These are phyloP conservation scores for Distichodus sexfasciatus DNA, from an alignment of 2,797 vertebrate genomes.

Conservation along the genomic window DNA sequence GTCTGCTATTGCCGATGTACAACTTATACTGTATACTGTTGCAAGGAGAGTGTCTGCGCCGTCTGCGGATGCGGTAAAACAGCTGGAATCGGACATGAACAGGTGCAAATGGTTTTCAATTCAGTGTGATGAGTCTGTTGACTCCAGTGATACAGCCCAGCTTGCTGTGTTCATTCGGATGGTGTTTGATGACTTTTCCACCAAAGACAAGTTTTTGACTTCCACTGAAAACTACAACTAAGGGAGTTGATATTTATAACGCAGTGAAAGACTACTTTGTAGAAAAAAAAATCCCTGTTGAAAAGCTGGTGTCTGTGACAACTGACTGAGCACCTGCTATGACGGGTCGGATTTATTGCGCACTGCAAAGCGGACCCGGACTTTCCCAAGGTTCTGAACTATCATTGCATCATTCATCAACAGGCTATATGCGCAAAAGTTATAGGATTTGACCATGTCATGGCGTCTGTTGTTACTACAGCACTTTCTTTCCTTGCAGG, in stretches of 20 bases:
- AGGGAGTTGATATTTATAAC: conserved; percentile 19
- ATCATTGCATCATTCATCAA: neutral
- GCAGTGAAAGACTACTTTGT: conserved; percentile 9
- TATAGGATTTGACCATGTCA: neutral
- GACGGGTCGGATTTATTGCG: neutral
- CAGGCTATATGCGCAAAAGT: neutral
- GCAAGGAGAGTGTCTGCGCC: conserved; percentile 3
- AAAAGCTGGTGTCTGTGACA: conserved; percentile 24
- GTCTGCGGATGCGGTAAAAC: neutral
- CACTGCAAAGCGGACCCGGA: neutral
- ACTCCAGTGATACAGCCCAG: neutral
- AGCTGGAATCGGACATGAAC: neutral
- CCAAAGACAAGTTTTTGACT: conserved; percentile 25
- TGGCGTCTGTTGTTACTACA: neutral
- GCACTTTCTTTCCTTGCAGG: neutral
- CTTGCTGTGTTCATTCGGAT: conserved; percentile 19
- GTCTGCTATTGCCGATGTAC: conserved; percentile 33
- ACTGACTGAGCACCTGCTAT: conserved; percentile 16
- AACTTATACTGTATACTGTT: conserved; percentile 25
- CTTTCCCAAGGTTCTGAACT: neutral
- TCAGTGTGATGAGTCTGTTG: conserved; percentile 3
- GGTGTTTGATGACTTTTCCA: conserved; percentile 28
- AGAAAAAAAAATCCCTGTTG: conserved; percentile 18
- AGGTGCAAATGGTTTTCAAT: neutral
- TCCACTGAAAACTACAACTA: conserved; percentile 22